phyloP scores from a whole-genome alignment of 2,113 vertebrate genomes.

The Perca flavescens region DNA sequence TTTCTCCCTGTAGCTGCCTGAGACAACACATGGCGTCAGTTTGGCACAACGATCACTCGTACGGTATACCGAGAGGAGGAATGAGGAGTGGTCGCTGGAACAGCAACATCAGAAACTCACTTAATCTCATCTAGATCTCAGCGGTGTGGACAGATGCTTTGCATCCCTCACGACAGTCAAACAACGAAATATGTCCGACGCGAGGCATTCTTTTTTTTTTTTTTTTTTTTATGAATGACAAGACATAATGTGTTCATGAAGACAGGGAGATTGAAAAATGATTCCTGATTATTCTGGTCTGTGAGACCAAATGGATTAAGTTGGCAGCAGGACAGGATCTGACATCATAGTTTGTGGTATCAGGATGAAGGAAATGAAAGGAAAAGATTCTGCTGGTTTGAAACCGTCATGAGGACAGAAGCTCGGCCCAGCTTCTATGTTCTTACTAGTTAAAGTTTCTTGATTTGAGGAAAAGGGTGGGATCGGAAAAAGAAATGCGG shows the following conservation, averaged over 20 bases:
- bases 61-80: conserved; percentile 27
- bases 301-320: conserved; percentile 48
- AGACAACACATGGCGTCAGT: conserved; percentile 44
- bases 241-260: conserved; percentile 17
- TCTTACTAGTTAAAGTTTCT: conserved; percentile 58
- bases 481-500: background rate
- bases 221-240: conserved; percentile 1
- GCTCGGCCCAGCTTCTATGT: conserved; percentile 45
- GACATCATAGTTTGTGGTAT: conserved; percentile 68
- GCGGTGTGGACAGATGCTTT: background rate
- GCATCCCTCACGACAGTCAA: background rate
- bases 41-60: conserved; percentile 47
- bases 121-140: conserved; percentile 14
- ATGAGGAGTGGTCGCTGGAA: conserved; percentile 13
- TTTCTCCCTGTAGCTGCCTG: conserved; percentile 78
- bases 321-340: conserved; percentile 73
- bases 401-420: conserved; percentile 49
- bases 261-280: conserved; percentile 59
- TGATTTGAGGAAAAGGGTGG: conserved; percentile 19
- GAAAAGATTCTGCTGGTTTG: conserved; percentile 62
- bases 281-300: conserved; percentile 65
- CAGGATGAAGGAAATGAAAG: conserved; percentile 49
- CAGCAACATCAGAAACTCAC: conserved; percentile 19
- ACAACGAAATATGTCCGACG: background rate
- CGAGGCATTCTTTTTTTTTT: background rate